Evolutionary conservation across 2,113 vertebrate genomes (phyloP).

Genomic region (Genyomyrus donnyi): DNA sequence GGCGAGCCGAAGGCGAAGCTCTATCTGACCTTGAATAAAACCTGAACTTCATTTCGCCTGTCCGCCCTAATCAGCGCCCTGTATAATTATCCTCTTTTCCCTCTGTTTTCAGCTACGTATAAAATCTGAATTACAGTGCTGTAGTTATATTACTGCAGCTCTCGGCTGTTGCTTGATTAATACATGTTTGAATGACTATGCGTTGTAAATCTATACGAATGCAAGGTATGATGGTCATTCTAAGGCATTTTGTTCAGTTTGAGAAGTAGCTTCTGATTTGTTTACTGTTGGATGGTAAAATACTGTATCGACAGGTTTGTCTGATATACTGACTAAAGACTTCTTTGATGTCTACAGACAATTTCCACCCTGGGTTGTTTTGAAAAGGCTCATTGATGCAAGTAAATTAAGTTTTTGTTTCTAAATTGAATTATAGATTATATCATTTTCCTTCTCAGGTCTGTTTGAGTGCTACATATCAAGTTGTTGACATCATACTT

Average conservation of each 20-base stretch:
- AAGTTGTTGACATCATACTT: background rate
- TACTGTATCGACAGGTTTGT: background rate
- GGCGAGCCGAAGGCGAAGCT: background rate
- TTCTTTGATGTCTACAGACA: background rate
- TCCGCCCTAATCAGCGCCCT: too few species aligned
- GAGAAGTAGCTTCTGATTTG: background rate
- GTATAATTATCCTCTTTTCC: background rate
- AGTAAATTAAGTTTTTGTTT: background rate
- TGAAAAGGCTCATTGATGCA: background rate
- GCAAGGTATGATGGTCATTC: background rate
- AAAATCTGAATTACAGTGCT: background rate
- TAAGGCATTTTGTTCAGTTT: background rate
- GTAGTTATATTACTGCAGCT: background rate
- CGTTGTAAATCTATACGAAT: background rate
- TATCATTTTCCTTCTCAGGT: background rate
- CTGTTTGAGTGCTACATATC: background rate
- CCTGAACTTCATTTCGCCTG: background rate
- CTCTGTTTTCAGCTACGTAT: background rate
- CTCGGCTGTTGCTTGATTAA: background rate
- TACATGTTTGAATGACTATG: background rate
- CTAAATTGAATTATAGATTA: background rate
- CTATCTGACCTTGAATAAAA: slow-evolving; percentile 5
- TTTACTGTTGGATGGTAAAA: background rate
- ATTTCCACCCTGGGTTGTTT: background rate
- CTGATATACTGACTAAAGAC: background rate